Base-by-base conservation (phyloP, 2,888 invertebrate species). In the Conchocele bisecta region DNA sequence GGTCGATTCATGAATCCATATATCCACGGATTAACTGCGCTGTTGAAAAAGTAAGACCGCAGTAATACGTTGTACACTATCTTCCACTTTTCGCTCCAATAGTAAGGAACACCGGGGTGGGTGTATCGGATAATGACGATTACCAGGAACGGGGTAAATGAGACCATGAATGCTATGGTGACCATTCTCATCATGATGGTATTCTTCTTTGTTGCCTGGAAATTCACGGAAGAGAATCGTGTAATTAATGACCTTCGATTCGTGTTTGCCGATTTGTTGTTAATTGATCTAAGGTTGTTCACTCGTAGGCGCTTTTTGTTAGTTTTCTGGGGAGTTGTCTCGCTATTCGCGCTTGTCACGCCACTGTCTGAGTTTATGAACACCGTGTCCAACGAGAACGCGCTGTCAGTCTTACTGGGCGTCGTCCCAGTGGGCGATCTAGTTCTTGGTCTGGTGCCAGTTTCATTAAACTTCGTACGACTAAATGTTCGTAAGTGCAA, bases 151-250 rank as follows among this genome's bases (percentile, higher is more conserved):
- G 76, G 76, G 22, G 72, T 76, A 35, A 65, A 76, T 24, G 69
- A 66, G 37, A 73, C 15, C 76, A 76, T 76, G 29, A 76, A 72
- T 0, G 72, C 76, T 11, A 76, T 64, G 1, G 76, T 76, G 2
- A 76, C 76, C 76, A 76, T 69, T 24, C 76, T 44, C 76, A 76
- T 73, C 76, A 73, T 73, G 1, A 72, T 60, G 6, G 76, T 72
- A 37, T 76, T 76, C 29, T 63, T 69, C 22, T 60, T 17, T 15
- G 71, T 71, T 9, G 71, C 54, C n/a, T 33, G 44, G 13, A 46
- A 35, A 20, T 54, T 59, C 24, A 71, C 37, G 20, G 59, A 57
- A 6, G 59, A 54, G 39, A 31, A 54, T 2, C 39, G 35, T 22
- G 37, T 54, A 37, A 37, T 26, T n/a, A 15, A 24, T 28, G n/a